Percentiles rank a stretch among this genome's conserved stretches.
phyloP scores from a whole-genome alignment of 2,113 vertebrate genomes.

The Pycnonotus jocosus region DNA sequence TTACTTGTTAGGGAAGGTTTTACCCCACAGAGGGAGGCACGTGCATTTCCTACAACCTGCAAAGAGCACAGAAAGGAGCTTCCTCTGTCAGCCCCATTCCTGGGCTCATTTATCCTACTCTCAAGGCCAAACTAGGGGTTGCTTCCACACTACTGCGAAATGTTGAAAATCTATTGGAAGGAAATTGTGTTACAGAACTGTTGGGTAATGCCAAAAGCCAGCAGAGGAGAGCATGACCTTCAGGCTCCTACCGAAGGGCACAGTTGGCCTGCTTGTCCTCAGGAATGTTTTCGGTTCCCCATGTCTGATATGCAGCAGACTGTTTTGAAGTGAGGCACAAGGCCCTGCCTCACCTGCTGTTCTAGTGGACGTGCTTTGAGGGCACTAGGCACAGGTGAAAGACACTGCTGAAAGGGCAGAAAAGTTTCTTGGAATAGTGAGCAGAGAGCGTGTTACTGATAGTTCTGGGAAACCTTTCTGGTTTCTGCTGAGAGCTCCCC shows the following conservation, averaged over 20 bases:
- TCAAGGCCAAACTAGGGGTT: neutral
- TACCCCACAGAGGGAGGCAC: neutral
- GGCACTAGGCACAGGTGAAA: neutral
- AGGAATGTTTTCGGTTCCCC: neutral
- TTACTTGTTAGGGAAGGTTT: neutral
- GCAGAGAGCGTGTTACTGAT: neutral
- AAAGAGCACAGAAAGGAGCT: neutral
- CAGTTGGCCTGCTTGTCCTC: neutral
- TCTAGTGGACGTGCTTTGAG: neutral
- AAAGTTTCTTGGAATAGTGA: neutral
- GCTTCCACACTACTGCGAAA: neutral
- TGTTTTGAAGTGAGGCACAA: neutral
- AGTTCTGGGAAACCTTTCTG: neutral
- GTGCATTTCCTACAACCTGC: neutral
- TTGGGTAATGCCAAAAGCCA: slow-evolving; percentile 40
- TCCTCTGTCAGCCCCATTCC: neutral
- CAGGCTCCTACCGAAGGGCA: slow-evolving; percentile 74
- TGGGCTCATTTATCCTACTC: neutral
- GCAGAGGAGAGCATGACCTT: slow-evolving; percentile 70
- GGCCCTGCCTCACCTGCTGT: neutral
- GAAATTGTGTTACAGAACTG: neutral
- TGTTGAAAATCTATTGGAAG: slow-evolving; percentile 10
- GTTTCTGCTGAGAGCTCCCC: neutral
- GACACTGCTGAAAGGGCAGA: neutral
- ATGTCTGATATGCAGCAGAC: neutral